phyloP scores from a whole-genome alignment of 2,888 invertebrate species.

The Leptogaster cylindrica region DNA sequence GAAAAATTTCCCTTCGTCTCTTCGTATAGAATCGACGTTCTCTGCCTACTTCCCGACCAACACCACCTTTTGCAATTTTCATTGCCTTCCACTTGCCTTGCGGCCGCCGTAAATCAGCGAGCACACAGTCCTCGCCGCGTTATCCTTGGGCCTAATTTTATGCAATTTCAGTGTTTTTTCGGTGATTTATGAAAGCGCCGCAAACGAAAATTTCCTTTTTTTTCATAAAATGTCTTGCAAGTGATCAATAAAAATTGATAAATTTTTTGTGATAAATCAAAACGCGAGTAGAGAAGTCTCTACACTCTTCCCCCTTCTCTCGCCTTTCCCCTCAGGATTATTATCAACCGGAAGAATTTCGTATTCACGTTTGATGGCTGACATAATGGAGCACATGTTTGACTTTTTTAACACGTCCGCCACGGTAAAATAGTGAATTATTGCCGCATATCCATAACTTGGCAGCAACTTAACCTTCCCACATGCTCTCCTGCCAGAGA shows the following conservation, averaged over 20 bases:
- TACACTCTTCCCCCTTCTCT: too few relatives aligned
- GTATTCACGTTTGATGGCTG: constrained; percentile 28
- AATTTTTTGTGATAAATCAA: constrained; percentile 28
- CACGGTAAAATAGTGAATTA: constrained; percentile 18
- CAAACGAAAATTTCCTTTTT: constrained; percentile 22
- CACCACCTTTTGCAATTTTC: too few relatives aligned
- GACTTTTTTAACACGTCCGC: constrained; percentile 35
- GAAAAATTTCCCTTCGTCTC: too few relatives aligned
- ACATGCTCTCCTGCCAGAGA: constrained; percentile 1
- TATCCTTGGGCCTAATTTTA: constrained; percentile 5
- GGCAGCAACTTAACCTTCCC: constrained; percentile 4
- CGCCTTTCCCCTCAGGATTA: neutral
- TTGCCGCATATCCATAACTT: constrained; percentile 8
- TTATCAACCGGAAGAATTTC: constrained; percentile 37
- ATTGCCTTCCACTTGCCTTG: neutral
- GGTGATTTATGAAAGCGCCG: constrained; percentile 36
- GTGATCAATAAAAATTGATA: constrained; percentile 32
- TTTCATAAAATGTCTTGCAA: constrained; percentile 19
- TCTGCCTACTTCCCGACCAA: too few relatives aligned
- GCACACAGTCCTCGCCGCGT: neutral
- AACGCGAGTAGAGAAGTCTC: constrained; percentile 28
- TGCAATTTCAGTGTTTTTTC: constrained; percentile 31
- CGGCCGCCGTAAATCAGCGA: constrained; percentile 16
- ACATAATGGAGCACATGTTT: constrained; percentile 36
- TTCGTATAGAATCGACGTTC: constrained; percentile 12